A percentile compares a stretch with the other conserved stretches of the same genome.
phyloP scores from a whole-genome alignment of 2,797 vertebrate genomes.

The Gambusia yucatana region DNA sequence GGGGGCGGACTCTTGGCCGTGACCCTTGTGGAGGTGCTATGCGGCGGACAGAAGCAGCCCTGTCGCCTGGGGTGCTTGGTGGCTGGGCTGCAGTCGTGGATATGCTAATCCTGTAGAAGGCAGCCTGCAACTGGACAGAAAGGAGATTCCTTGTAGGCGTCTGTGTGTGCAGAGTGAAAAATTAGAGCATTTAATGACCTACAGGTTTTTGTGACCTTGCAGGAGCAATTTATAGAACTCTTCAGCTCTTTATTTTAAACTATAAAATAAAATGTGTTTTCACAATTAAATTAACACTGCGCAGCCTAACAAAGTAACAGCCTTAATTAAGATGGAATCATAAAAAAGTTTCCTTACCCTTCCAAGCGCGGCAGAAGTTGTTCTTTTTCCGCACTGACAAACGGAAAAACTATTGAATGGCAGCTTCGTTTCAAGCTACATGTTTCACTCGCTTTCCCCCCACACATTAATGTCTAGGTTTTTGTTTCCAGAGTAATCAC shows the following conservation, averaged over 20 bases:
- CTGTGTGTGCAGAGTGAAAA: conserved; percentile 6
- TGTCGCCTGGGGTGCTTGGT: conserved; percentile 61
- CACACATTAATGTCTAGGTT: conserved; percentile 66
- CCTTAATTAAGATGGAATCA: conserved; percentile 15
- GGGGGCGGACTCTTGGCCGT: conserved; percentile 71
- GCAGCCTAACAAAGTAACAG: conserved; percentile 5
- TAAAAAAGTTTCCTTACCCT: conserved; percentile 33
- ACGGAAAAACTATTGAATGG: conserved; percentile 41
- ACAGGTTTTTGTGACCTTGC: background rate
- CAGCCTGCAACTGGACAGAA: conserved; percentile 35
- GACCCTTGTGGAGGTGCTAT: conserved; percentile 73
- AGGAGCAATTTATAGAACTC: background rate
- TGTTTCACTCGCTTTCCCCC: conserved; percentile 35
- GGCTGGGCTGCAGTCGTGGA: conserved; percentile 50
- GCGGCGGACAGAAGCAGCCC: conserved; percentile 68
- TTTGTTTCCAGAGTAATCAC: conserved; percentile 77
- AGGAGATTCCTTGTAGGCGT: conserved; percentile 22
- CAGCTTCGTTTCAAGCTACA: conserved; percentile 42
- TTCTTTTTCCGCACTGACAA: conserved; percentile 19
- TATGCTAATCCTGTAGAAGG: conserved; percentile 49
- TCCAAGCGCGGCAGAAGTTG: background rate
- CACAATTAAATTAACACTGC: conserved; percentile 22
- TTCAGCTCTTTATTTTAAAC: conserved; percentile 6
- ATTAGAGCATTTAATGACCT: background rate
- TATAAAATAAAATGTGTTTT: conserved; percentile 26